Evolutionary conservation across 2,797 vertebrate species (phyloP).

Genomic region (Emydoidea blandingii): DNA sequence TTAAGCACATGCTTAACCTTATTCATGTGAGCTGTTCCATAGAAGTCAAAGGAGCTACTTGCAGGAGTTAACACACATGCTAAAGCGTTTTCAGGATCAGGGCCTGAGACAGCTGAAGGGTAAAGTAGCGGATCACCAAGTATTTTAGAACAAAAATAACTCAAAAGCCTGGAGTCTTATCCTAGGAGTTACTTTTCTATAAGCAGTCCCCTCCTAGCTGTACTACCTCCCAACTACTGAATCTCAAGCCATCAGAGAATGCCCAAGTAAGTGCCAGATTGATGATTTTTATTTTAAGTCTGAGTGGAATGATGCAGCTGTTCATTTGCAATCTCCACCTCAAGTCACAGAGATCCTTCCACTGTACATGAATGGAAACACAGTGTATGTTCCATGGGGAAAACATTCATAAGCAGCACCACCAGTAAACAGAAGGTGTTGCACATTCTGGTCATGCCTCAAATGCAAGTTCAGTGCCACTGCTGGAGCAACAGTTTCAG

Average conservation of each 20-base stretch:
- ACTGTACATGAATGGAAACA: not conserved
- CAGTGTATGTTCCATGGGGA: not conserved
- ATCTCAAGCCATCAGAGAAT: not conserved
- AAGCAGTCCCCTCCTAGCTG: not conserved
- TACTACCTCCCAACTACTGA: not conserved
- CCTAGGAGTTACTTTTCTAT: not conserved
- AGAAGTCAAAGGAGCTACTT: not conserved
- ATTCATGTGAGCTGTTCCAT: not conserved
- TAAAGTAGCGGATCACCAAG: not conserved
- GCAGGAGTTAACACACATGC: not conserved
- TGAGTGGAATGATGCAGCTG: not conserved
- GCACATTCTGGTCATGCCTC: not conserved
- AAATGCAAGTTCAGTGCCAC: not conserved
- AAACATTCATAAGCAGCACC: not conserved
- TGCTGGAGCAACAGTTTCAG: not conserved
- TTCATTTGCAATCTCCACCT: not conserved
- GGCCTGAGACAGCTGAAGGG: not conserved
- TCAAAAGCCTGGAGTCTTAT: not conserved
- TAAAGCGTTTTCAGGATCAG: not conserved
- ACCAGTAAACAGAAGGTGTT: not conserved
- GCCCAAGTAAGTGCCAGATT: not conserved
- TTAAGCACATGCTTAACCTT: not conserved
- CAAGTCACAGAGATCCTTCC: not conserved
- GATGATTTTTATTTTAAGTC: not conserved
- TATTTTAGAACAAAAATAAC: not conserved